Evolutionary conservation across 2,888 invertebrate genomes (phyloP).

Genomic region (Ormyrus rosae): DNA sequence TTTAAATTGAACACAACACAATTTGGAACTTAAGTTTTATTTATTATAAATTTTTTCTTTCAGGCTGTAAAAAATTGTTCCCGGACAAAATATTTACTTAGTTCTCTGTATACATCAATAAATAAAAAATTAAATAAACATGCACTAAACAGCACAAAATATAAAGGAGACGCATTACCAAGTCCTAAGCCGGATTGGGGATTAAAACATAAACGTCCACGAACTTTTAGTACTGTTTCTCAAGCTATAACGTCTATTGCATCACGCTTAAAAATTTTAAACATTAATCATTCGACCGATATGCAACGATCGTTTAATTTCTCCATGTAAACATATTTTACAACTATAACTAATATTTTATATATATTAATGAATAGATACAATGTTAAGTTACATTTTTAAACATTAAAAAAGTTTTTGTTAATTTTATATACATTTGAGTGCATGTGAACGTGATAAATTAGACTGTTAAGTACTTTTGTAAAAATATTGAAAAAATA

Average conservation of each 20-base stretch:
- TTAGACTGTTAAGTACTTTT: slow-evolving; percentile 10
- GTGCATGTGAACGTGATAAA: slow-evolving; percentile 22
- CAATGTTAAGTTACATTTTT: slow-evolving; percentile 21
- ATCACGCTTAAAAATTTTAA: slow-evolving; percentile 49
- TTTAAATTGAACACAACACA: background rate
- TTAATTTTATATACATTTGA: slow-evolving; percentile 36
- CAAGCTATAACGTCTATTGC: slow-evolving; percentile 51
- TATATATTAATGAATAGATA: too few relatives aligned
- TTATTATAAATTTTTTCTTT: slow-evolving; percentile 2
- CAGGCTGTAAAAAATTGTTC: slow-evolving; percentile 49
- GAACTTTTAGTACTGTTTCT: slow-evolving; percentile 46
- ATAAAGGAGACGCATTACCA: slow-evolving; percentile 58
- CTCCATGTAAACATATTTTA: slow-evolving; percentile 32
- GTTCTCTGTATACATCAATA: slow-evolving; percentile 46
- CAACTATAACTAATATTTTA: slow-evolving; percentile 6
- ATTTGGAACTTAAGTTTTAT: background rate
- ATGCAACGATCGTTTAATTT: slow-evolving; percentile 47
- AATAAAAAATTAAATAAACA: slow-evolving; percentile 54
- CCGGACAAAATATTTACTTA: slow-evolving; percentile 47
- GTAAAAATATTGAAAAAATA: slow-evolving; percentile 20
- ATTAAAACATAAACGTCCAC: slow-evolving; percentile 59
- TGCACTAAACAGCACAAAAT: slow-evolving; percentile 17
- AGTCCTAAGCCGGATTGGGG: slow-evolving; percentile 66
- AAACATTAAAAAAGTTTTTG: slow-evolving; percentile 35
- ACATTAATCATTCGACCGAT: slow-evolving; percentile 10